Evolutionary conservation across 2,113 vertebrate genomes (phyloP), one percentile per base, ranked within the genome.

Genomic region (Trematocara nigrifrons): DNA sequence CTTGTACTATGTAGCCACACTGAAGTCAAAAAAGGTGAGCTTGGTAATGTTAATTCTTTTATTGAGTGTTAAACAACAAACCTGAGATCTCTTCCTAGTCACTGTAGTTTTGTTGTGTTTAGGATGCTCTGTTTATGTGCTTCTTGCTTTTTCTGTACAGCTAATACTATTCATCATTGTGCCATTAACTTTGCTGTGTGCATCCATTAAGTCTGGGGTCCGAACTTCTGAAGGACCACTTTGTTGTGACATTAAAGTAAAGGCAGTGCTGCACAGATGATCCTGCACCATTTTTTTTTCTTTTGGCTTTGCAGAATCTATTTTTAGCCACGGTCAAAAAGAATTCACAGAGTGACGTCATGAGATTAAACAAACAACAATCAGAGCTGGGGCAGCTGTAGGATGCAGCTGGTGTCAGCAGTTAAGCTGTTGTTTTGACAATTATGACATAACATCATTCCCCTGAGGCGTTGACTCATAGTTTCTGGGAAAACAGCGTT

Each of bases 361-460:
- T 31, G 53, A 90, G 81, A 90, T 87, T 85, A 85, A 81, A 78
- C 35, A 81, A 83, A 69, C 22, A 29, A 71, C 33, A 88, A 77
- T 79, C 45, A 40, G 56, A 71, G 47, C 31, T n/a, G 45, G 13
- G 45, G 81, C 26, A 82, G 71, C 45, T 76, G 26, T 64, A 78
- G 83, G 83, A 82, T 47, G 61, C 79, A 20, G 45, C 33, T 53
- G 79, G 79, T 82, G 79, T 77, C 20, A 51, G 69, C 69, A 31
- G 85, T 87, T 83, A 85, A 86, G 74, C 85, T 82, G 81, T 61
- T 80, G 15, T 82, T 87, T 35, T 71, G 79, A 64, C 33, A 78
- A 20, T 76, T 59, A 47, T 82, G 77, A 87, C 57, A 38, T 64
- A 81, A 47, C 51, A 81, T 11, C 74, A 10, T 6, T 54, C 29